Conservation (phyloP, 2,113 vertebrate species). For the Otis tarda region DNA sequence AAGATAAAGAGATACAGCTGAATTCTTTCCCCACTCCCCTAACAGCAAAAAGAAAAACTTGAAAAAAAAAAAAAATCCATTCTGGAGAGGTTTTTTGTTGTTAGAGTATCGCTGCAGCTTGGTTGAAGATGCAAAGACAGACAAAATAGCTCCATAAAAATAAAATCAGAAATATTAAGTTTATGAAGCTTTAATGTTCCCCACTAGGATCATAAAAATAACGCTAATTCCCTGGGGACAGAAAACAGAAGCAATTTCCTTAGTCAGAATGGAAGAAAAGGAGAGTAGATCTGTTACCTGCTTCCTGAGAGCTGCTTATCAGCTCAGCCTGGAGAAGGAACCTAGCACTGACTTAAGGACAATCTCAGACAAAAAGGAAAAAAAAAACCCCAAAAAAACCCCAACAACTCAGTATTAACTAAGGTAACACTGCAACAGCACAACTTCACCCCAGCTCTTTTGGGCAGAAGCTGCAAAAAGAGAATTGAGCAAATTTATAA, state of each 20-base stretch:
- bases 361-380: not conserved
- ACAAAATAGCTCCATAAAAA: not conserved
- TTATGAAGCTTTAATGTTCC: not conserved
- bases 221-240: not conserved
- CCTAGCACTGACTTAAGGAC: not conserved
- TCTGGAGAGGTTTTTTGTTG: not conserved
- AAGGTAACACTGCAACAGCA: not conserved
- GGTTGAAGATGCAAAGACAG: not conserved
- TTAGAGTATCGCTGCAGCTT: not conserved
- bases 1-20: slow-evolving; percentile 19
- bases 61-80: not conserved
- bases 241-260: not conserved
- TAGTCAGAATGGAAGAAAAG: not conserved
- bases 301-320: not conserved
- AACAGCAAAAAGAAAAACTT: not conserved
- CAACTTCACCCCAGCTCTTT: not conserved
- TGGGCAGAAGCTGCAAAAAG: not conserved
- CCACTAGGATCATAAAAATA: not conserved
- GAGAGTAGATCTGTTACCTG: not conserved
- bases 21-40: not conserved
- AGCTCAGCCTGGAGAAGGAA: not conserved
- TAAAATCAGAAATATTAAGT: not conserved
- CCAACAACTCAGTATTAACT: not conserved
- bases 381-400: not conserved
- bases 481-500: not conserved